Base-by-base conservation (phyloP, 1,140 invertebrate species). In the Gyrodactylus salaris region DNA sequence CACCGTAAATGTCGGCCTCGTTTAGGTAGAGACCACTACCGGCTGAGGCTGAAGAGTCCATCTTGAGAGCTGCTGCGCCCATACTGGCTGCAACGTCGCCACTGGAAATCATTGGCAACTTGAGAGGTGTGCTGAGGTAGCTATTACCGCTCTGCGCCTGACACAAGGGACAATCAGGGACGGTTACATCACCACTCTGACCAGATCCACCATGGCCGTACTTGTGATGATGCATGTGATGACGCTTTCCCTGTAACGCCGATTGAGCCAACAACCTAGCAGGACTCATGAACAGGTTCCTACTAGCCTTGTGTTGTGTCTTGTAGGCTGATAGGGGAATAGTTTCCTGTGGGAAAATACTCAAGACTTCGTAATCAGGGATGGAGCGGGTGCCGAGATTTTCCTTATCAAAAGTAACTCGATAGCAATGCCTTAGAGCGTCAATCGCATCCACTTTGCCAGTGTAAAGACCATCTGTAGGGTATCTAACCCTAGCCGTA, bases 361-460 rank as follows among this genome's bases (percentile, higher is more conserved):
- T 91, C 79, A 93, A 81, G 75, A 96, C 91, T 86, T 95, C 91
- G 83, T 87, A 93, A 83, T 96, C 92, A 21, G 89, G 90, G 74
- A 97, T 88, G 73, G 91, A 93, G 80, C 93, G 89, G 19, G 91
- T 94, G 1, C 92, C 92, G 26, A 97, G 82, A 20, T 90, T 91
- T 68, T 86, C 85, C 74, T 91, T 84, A 79, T 97, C 92, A 83
- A 98, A 98, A 0, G 89, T 91, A 74, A 98, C 89, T 77, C 94
- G 84, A 79, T 98, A 98, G n/a, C 89, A 91, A 78, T 92, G 91
- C 78, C 92, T 91, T 1, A 89, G 87, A 0, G 91, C 92, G 79
- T 96, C 91, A n/a, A 96, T 87, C 34, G 91, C 94, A 82, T 96
- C 92, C 75, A 98, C 90, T 68, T 86, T 88, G 2, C 93, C 94